phyloP scores from a whole-genome alignment of 2,888 invertebrate genomes.

The Hetaerina titia region DNA sequence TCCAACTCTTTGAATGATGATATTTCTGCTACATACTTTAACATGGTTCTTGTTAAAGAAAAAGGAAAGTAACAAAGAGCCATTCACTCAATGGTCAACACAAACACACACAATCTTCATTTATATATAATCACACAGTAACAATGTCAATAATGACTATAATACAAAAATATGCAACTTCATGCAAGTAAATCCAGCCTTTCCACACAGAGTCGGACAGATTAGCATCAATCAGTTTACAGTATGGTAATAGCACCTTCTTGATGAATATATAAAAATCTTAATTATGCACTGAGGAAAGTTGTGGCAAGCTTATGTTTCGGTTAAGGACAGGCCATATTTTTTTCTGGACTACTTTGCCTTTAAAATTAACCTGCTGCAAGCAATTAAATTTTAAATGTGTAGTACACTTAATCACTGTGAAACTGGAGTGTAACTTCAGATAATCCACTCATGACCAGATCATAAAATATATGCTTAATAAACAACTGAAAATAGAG shows the following conservation, averaged over 20 bases:
- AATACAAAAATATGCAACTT: conserved; percentile 65
- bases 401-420: conserved; percentile 14
- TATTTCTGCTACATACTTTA: neutral
- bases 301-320: conserved; percentile 53
- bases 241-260: conserved; percentile 52
- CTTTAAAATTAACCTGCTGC: conserved; percentile 32
- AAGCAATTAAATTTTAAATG: conserved; percentile 36
- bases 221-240: conserved; percentile 40
- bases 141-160: conserved; percentile 61
- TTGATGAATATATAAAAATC: conserved; percentile 29
- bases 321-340: neutral
- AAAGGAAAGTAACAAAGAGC: conserved; percentile 42
- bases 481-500: conserved; percentile 47
- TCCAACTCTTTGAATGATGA: neutral
- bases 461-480: conserved; percentile 42
- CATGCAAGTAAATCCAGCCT: conserved; percentile 39
- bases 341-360: conserved; percentile 17
- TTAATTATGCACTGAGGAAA: conserved; percentile 48
- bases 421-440: conserved; percentile 5
- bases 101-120: conserved; percentile 32
- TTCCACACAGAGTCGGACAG: neutral
- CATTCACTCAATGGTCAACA: conserved; percentile 57
- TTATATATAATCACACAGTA: conserved; percentile 53
- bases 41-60: conserved; percentile 43
- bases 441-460: conserved; percentile 49